Evolutionary conservation across 64 coral and sea anemone species (phyloP), one percentile per base, ranked within the genome.

Genomic region (Trachythela sp.): DNA sequence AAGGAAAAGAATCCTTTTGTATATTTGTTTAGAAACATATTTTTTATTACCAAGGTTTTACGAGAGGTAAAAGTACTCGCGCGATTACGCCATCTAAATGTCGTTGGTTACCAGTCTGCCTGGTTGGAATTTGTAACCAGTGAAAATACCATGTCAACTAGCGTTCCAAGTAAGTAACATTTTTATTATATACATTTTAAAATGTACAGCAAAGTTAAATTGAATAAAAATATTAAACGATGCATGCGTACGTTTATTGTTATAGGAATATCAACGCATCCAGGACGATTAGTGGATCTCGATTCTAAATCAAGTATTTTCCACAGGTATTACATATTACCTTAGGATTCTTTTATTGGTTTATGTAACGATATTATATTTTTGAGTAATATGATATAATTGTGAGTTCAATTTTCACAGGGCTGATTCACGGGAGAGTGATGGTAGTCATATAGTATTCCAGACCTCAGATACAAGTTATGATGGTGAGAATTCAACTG

Each of bases 21-120:
- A n/a, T n/a, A n/a, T n/a, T n/a, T n/a, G n/a, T n/a, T n/a, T n/a
- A n/a, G n/a, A 22, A 80, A 39, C 31, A 34, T 77, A 18, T 36
- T 35, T 39, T 7, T 80, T 39, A 45, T 31, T 17, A 86, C 2
- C 2, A 39, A 99, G 96, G 93, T 99, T 13, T 75, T 99, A 68
- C 72, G 96, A 51, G 96, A 99, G 48, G 96, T 99, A 4, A 99
- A 99, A 71, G 96, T 99, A 14, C 67, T 99, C 48, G 96, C 96
- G 8, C 48, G 77, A 18, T 86, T 99, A 9, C 86, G 86, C 50
- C 96, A 99, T 58, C 92, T 85, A 24, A 99, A 99, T 89, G 96
- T 99, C 13, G 96, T 99, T 31, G 96, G 96, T 54, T 99, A 99
- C 68, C 96, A 99, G 54, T 58, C 93, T 17, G 96, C 96, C 13